Base-by-base conservation (phyloP, 2,113 vertebrate species). In the Arenaria interpres region DNA sequence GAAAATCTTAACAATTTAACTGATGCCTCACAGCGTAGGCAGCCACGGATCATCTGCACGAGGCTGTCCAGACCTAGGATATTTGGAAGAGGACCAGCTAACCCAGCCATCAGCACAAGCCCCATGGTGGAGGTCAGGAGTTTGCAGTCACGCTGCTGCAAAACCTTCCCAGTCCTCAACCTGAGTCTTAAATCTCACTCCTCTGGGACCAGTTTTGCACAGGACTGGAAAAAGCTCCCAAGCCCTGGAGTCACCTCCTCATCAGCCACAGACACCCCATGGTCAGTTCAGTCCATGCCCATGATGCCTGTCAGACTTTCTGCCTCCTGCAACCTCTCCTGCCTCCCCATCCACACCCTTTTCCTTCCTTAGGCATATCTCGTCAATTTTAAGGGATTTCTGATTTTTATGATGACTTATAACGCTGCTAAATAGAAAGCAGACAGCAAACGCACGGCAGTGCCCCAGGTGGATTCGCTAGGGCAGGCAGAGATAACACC, bases 1-100 rank as follows among this genome's bases (percentile, higher is more conserved):
- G 35, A 94, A 88, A 88, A 62, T 30, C 45, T 64, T 27, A 27
- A 39, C 54, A 20, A 37, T 53, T 76, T 68, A 73, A 64, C 4
- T 1, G 3, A 22, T 59, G 68, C 9, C 37, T 6, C 4, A 16
- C 3, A 45, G 27, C 7, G 3, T 1, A 75, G 17, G 46, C 27
- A 91, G 77, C 60, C 32, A 89, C 33, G 14, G 14, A 43, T 6
- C 48, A 68, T 17, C 45, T 54, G 39, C 37, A 77, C 17, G 63
- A 62, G 28, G 33, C 2, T 85, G n/a, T 60, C 8, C 50, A 64
- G 27, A 85, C 39, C 6, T 48, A 48, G 43, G 69, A 12, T 30
- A 64, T 48, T 33, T 88, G 27, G 18, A 68, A 80, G 32, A 80
- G 59, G 27, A 76, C 4, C 50, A 85, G 45, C 33, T 66, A 48